phyloP scores from a whole-genome alignment of 1,140 invertebrate species.

The Lycorma delicatula region DNA sequence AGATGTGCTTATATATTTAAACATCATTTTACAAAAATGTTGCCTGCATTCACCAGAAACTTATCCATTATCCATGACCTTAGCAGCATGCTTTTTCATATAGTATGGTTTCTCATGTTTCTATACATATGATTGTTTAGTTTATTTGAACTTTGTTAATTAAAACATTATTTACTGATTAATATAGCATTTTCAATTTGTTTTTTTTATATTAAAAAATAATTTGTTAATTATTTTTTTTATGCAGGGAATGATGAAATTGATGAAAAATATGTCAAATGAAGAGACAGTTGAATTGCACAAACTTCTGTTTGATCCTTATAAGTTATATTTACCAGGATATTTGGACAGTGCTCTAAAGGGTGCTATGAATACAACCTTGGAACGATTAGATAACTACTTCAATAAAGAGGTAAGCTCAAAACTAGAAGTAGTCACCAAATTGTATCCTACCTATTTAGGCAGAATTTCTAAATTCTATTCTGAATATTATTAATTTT shows the following conservation, averaged over 20 bases:
- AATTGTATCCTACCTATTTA: constrained; percentile 10
- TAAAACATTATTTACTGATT: too few relatives aligned
- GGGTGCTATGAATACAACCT: constrained; percentile 53
- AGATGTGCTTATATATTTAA: too few relatives aligned
- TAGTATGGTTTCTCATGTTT: too few relatives aligned
- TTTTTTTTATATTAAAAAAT: background rate
- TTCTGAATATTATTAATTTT: background rate
- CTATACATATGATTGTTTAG: too few relatives aligned
- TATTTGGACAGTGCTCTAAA: constrained; percentile 50
- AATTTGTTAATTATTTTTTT: constrained; percentile 1
- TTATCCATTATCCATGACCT: too few relatives aligned
- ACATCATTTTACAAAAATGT: too few relatives aligned
- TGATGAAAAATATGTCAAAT: constrained; percentile 46
- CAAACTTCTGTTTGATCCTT: constrained; percentile 76
- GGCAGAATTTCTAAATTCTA: constrained; percentile 14
- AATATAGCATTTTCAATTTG: too few relatives aligned
- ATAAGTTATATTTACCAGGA: constrained; percentile 52
- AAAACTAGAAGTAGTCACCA: background rate
- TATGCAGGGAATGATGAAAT: constrained; percentile 52
- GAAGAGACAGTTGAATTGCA: constrained; percentile 62
- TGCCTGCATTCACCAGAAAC: too few relatives aligned
- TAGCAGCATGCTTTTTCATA: too few relatives aligned
- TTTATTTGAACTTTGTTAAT: too few relatives aligned
- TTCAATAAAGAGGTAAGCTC: constrained; percentile 58
- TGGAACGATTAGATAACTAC: constrained; percentile 57